Evolutionary conservation across 2,797 vertebrate genomes (phyloP).

Genomic region (Microhierax caerulescens): DNA sequence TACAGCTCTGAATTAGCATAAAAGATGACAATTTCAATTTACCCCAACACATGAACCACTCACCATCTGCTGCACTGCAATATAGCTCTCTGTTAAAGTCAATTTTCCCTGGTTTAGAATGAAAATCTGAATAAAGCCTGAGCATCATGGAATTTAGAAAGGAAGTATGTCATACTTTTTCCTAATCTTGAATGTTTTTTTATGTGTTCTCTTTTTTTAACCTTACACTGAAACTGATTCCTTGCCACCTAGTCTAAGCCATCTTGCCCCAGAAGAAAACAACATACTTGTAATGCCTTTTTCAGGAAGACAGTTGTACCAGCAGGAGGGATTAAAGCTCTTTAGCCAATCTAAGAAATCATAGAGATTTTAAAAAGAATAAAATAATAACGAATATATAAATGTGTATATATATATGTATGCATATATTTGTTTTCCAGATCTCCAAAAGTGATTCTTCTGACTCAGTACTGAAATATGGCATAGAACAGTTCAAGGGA

Average conservation of each 20-base stretch:
- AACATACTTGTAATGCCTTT: neutral
- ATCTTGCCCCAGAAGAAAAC: neutral
- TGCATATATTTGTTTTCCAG: neutral
- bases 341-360: neutral
- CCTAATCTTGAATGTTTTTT: neutral
- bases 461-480: neutral
- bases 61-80: neutral
- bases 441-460: neutral
- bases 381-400: neutral
- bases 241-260: neutral
- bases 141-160: neutral
- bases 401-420: neutral
- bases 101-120: neutral
- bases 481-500: neutral
- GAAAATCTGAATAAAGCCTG: neutral
- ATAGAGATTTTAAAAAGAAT: accelerated
- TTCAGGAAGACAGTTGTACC: neutral
- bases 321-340: neutral
- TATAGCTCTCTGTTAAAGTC: neutral
- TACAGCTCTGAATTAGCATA: neutral
- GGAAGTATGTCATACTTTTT: neutral
- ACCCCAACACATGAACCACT: neutral
- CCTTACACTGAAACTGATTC: neutral
- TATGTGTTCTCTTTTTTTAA: neutral
- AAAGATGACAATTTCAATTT: neutral